Conservation (phyloP, 2,888 invertebrate species). For the Sicus ferrugineus region DNA sequence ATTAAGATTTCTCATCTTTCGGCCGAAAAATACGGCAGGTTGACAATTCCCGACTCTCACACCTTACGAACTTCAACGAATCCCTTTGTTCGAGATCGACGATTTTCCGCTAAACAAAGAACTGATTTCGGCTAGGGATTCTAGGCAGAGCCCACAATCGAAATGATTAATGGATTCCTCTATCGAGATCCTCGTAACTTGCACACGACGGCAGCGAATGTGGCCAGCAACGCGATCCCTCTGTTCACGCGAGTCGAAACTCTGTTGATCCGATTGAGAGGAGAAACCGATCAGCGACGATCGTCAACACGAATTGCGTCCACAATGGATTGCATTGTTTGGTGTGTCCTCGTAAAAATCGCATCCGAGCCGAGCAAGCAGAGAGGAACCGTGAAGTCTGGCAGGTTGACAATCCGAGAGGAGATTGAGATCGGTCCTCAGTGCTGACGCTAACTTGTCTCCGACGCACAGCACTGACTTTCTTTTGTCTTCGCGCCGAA, state of each 20-base stretch:
- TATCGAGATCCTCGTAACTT: conserved; percentile 43
- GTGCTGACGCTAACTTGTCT: conserved; percentile 33
- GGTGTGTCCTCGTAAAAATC: not conserved
- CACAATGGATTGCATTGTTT: not conserved
- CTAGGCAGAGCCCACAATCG: conserved; percentile 4
- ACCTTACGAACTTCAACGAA: conserved; percentile 37
- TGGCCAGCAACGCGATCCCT: not conserved
- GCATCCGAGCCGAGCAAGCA: not conserved
- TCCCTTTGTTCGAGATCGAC: conserved; percentile 21
- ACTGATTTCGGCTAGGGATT: not conserved
- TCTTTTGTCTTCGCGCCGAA: conserved; percentile 12
- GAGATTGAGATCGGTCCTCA: not conserved
- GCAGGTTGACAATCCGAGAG: conserved; percentile 22
- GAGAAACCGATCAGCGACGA: not conserved
- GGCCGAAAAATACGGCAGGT: conserved; percentile 42
- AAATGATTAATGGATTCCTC: conserved; percentile 46
- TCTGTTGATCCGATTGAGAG: conserved; percentile 8
- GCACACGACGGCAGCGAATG: conserved; percentile 8
- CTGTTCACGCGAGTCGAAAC: not conserved
- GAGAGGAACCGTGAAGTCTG: conserved; percentile 24
- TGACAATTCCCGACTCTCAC: conserved; percentile 42
- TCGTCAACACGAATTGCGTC: not conserved
- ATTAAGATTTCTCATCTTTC: conserved; percentile 40
- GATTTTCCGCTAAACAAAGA: conserved; percentile 11
- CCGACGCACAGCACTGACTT: not conserved